A percentile compares a stretch with the other conserved stretches of the same genome.
phyloP scores from a whole-genome alignment of 2,888 invertebrate species.

The Cantharis lateralis region DNA sequence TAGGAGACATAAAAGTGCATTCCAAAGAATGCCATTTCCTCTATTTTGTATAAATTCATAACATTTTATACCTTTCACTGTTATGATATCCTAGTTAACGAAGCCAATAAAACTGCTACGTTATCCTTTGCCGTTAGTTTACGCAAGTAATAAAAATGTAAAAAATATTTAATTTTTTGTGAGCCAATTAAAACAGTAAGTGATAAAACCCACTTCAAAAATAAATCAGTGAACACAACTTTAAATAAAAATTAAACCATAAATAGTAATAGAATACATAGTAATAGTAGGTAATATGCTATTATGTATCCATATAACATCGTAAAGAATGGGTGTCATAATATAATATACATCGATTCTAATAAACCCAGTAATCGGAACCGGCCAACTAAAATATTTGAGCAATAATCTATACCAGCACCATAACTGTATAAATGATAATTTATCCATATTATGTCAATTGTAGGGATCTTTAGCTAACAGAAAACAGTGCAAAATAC shows the following conservation, averaged over 20 bases:
- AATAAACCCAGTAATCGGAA: too few relatives aligned
- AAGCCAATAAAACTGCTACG: constrained; percentile 38
- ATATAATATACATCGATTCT: too few relatives aligned
- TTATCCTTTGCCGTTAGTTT: constrained; percentile 19
- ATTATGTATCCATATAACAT: too few relatives aligned
- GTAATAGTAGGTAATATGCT: too few relatives aligned
- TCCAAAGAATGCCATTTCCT: constrained; percentile 8
- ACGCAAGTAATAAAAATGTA: not conserved
- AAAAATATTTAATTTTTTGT: not conserved
- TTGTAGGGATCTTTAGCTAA: too few relatives aligned
- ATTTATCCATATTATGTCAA: too few relatives aligned
- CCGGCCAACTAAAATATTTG: too few relatives aligned
- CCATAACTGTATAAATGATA: too few relatives aligned
- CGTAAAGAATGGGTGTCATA: too few relatives aligned
- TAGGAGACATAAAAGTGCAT: constrained; percentile 15
- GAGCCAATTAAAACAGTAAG: not conserved
- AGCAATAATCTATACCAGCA: accelerated
- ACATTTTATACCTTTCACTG: not conserved
- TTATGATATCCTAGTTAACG: constrained; percentile 27
- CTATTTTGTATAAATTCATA: not conserved
- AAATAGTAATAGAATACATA: too few relatives aligned
- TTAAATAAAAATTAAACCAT: not conserved
- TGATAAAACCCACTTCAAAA: too few relatives aligned
- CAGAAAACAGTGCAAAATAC: too few relatives aligned
- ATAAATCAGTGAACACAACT: not conserved